phyloP scores from a whole-genome alignment of 2,888 invertebrate genomes.

The Drosophila neotestacea region DNA sequence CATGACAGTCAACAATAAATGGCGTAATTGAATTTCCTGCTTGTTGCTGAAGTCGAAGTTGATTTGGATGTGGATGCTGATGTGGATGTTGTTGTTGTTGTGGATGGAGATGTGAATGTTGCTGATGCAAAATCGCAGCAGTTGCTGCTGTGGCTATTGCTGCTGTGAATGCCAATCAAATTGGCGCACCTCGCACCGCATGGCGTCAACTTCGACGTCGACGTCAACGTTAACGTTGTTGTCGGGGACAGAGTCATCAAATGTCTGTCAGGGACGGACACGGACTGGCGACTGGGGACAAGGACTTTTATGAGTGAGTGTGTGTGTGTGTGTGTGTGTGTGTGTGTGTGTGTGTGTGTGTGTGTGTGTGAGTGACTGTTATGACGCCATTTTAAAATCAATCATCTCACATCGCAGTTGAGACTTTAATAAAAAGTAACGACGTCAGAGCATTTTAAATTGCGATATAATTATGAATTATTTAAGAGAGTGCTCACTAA shows the following conservation, averaged over 20 bases:
- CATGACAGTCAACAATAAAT: constrained; percentile 52
- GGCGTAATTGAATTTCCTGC: constrained; percentile 66
- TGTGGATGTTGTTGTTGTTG: constrained; percentile 43
- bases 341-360: constrained; percentile 14
- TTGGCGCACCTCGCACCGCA: constrained; percentile 71
- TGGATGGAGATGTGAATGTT: constrained; percentile 43
- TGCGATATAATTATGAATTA: constrained; percentile 49
- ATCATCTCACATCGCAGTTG: constrained; percentile 21
- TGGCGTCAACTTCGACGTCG: constrained; percentile 37
- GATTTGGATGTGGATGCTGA: constrained; percentile 28
- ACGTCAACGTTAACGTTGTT: too few species aligned
- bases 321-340: constrained; percentile 7
- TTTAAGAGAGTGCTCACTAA: constrained; percentile 57
- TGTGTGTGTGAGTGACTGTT: constrained; percentile 31
- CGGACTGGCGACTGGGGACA: constrained; percentile 11
- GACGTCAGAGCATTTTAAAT: not conserved
- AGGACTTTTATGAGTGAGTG: constrained; percentile 34
- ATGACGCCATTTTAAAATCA: constrained; percentile 71
- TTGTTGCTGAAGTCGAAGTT: constrained; percentile 14
- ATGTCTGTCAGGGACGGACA: constrained; percentile 58
- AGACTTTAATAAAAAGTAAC: constrained; percentile 18
- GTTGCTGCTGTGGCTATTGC: constrained; percentile 39
- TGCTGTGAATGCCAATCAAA: constrained; percentile 72
- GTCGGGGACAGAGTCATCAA: constrained; percentile 59
- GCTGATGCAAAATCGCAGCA: constrained; percentile 45